Base-by-base conservation (phyloP, 2,888 invertebrate genomes). In the Phymatocera aterrima region DNA sequence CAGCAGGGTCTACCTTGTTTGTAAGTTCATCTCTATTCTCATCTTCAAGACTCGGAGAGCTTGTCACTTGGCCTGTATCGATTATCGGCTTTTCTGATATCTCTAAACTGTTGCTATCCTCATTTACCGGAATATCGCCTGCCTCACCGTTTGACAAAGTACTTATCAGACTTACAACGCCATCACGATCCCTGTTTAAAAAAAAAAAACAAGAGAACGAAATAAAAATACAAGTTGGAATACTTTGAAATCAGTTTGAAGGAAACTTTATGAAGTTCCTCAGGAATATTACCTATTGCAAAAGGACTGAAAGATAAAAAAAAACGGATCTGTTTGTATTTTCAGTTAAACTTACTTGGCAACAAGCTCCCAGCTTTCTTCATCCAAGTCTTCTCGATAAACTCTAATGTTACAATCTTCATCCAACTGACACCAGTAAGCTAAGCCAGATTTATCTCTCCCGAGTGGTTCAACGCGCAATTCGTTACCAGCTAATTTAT, bases 371-470 rank as follows among this genome's bases (percentile, higher is more conserved):
- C 98, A 98, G 15, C 96, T 96, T 90, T 99, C 98, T 89, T 99
- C 99, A 91, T 99, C 99, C 83, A 96, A 94, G 88, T 99, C 98
- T 91, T 99, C 99, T 87, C 96, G 95, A 91, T 98, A 99, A 65
- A 99, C 94, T 82, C 97, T 93, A 81, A 99, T 92, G 91, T 98
- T 97, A 85, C 97, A 95, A 80, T 96, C 95, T 81, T 95, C 94
- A 90, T 99, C 97, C 78, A 96, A 93, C 86, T 98, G 97, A 86
- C 96, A 94, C 98, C 99, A 99, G 91, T 99, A 99, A 5, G 96
- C 94, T 89, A 97, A 94, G 0, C 99, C 99, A 87, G 95, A 93
- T 82, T 96, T 95, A 91, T 99, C 99, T 83, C 95, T 93, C 1
- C 99, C 99, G 79, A 99, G 92, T 0, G 99, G 99, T 85, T 96